Conservation (phyloP, 2,797 vertebrate species). For the Trachurus trachurus region DNA sequence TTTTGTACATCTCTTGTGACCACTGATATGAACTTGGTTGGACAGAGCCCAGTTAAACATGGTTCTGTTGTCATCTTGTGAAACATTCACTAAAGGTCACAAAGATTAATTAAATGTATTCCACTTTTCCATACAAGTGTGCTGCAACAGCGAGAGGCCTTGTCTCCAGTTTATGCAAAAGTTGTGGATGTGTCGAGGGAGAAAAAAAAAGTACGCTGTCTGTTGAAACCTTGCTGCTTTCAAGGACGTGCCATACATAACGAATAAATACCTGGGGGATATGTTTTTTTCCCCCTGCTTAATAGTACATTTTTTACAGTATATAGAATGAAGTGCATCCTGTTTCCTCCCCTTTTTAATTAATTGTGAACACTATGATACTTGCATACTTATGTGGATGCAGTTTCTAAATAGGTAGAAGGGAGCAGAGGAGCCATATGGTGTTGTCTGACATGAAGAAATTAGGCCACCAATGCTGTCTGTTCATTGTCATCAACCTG, state of each 20-base stretch:
- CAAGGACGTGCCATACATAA: conserved; percentile 85
- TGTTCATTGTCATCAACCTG: conserved; percentile 87
- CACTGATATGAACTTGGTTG: conserved; percentile 21
- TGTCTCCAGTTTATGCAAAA: conserved; percentile 70
- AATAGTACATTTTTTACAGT: conserved; percentile 71
- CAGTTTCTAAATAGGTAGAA: conserved; percentile 85
- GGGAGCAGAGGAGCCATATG: conserved; percentile 86
- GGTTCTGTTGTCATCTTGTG: conserved; percentile 45
- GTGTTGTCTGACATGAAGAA: conserved; percentile 89
- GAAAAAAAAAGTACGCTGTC: conserved; percentile 63
- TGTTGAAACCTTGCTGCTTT: conserved; percentile 80
- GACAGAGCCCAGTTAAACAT: conserved; percentile 23
- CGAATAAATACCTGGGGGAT: conserved; percentile 79
- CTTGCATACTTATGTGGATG: conserved; percentile 83
- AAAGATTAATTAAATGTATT: conserved; percentile 71
- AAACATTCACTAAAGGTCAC: conserved; percentile 71
- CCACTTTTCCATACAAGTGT: conserved; percentile 46
- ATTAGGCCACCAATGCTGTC: conserved; percentile 89
- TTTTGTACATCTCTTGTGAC: conserved; percentile 25
- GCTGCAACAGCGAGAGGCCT: conserved; percentile 54
- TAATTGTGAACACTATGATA: conserved; percentile 84
- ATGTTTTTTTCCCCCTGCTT: conserved; percentile 50
- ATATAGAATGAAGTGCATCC: conserved; percentile 76
- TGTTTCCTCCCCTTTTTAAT: conserved; percentile 81
- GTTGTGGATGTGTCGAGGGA: conserved; percentile 56